These are phyloP conservation scores for Eidolon helvum DNA, from an alignment of 2,113 vertebrate species.

Conservation along the genomic window DNA sequence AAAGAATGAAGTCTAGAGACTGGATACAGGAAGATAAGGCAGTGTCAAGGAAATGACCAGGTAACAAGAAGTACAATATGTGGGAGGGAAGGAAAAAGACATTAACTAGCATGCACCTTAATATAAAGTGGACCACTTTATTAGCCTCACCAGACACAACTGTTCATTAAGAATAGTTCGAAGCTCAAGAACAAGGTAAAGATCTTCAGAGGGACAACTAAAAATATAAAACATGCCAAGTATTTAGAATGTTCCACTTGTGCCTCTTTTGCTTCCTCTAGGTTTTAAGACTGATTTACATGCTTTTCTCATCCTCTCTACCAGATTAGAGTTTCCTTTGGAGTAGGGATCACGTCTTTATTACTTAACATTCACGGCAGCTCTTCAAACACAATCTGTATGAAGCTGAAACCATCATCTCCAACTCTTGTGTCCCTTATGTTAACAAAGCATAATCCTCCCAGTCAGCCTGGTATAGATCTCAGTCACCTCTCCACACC, in stretches of 20 bases:
- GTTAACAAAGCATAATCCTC: neutral
- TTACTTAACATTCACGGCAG: neutral
- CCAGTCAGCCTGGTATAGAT: neutral
- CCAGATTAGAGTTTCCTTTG: neutral
- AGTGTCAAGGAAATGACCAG: neutral
- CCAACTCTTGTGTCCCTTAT: neutral
- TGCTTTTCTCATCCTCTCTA: neutral
- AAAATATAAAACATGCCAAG: neutral
- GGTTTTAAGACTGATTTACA: neutral
- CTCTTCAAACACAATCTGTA: neutral
- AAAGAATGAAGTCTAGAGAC: neutral
- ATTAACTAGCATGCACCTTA: neutral
- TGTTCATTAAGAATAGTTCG: neutral
- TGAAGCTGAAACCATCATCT: neutral
- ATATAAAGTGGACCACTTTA: neutral
- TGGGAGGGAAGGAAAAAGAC: neutral
- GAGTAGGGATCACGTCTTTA: neutral
- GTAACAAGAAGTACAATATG: neutral
- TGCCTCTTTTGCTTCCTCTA: neutral
- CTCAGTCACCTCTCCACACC: neutral
- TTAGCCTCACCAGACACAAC: neutral
- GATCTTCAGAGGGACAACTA: neutral
- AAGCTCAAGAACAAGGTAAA: neutral
- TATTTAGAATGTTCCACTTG: neutral
- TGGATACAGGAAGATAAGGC: neutral